Evolutionary conservation across 2,113 vertebrate species (phyloP).

Genomic region (Acanthisitta chloris): DNA sequence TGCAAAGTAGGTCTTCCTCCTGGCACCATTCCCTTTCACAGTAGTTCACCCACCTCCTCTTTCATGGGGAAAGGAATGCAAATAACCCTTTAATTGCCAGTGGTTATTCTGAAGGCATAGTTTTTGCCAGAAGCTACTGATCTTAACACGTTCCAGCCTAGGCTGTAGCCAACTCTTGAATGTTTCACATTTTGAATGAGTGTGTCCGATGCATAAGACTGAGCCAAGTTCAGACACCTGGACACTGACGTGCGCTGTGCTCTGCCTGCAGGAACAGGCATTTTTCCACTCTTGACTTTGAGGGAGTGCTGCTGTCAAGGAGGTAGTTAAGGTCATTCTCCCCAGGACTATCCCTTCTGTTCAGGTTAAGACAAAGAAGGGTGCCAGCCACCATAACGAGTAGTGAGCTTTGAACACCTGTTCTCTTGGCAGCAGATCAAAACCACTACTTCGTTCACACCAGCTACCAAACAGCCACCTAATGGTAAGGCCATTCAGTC

Average conservation of each 20-base stretch:
- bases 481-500: background rate
- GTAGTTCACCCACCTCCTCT: background rate
- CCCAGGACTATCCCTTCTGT: background rate
- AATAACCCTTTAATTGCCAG: background rate
- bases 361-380: background rate
- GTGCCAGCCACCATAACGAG: background rate
- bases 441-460: background rate
- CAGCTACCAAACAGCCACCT: background rate
- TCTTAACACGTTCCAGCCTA: background rate
- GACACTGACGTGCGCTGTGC: background rate
- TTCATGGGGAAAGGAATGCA: background rate
- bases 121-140: background rate
- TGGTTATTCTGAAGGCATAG: background rate
- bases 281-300: background rate
- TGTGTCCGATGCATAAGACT: fast-evolving
- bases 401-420: background rate
- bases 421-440: background rate
- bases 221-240: background rate
- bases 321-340: background rate
- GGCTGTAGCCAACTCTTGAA: background rate
- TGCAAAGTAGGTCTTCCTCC: background rate
- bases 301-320: background rate
- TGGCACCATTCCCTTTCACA: background rate
- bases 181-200: background rate
- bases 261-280: background rate